phyloP scores from a whole-genome alignment of 2,797 vertebrate genomes.

The Epinephelus coioides region DNA sequence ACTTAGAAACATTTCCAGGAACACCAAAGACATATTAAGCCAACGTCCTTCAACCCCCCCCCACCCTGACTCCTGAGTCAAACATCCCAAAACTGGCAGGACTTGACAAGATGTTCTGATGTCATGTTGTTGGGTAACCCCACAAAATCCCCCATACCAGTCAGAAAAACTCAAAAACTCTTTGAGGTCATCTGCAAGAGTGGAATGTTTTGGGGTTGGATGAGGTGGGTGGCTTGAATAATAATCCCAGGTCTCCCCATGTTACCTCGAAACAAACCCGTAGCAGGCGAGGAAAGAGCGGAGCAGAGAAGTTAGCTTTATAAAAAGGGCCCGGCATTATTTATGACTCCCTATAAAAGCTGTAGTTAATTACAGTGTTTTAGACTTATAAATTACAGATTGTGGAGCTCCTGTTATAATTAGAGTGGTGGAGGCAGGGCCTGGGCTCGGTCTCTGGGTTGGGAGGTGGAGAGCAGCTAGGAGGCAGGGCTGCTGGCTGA shows the following conservation, averaged over 20 bases:
- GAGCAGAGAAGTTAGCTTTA: slow-evolving; percentile 62
- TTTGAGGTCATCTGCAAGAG: slow-evolving; percentile 58
- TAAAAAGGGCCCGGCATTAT: slow-evolving; percentile 83
- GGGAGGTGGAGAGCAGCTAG: slow-evolving; percentile 70
- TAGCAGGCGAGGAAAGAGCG: slow-evolving; percentile 42
- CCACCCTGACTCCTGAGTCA: slow-evolving; percentile 34
- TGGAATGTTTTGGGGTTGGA: slow-evolving; percentile 44
- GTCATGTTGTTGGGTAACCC: slow-evolving; percentile 59
- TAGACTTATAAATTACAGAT: slow-evolving; percentile 90
- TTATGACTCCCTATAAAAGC: slow-evolving; percentile 88
- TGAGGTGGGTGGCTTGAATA: slow-evolving; percentile 67
- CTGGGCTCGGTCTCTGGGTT: slow-evolving; percentile 69
- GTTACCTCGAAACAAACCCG: slow-evolving; percentile 67
- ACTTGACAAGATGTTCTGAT: slow-evolving; percentile 66
- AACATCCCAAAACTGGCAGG: slow-evolving; percentile 68
- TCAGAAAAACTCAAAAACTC: slow-evolving; percentile 46
- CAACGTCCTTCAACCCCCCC: slow-evolving; percentile 26
- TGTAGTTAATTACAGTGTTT: slow-evolving; percentile 88
- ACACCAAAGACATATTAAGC: slow-evolving; percentile 59
- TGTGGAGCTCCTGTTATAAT: slow-evolving; percentile 86
- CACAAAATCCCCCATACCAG: slow-evolving; percentile 58
- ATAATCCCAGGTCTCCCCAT: slow-evolving; percentile 57
- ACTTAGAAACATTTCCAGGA: slow-evolving; percentile 79
- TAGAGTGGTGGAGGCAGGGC: slow-evolving; percentile 79
- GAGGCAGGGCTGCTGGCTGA: slow-evolving; percentile 66